phyloP scores from a whole-genome alignment of 92 coral and sea anemone genomes.

The Bergia puertoricense region DNA sequence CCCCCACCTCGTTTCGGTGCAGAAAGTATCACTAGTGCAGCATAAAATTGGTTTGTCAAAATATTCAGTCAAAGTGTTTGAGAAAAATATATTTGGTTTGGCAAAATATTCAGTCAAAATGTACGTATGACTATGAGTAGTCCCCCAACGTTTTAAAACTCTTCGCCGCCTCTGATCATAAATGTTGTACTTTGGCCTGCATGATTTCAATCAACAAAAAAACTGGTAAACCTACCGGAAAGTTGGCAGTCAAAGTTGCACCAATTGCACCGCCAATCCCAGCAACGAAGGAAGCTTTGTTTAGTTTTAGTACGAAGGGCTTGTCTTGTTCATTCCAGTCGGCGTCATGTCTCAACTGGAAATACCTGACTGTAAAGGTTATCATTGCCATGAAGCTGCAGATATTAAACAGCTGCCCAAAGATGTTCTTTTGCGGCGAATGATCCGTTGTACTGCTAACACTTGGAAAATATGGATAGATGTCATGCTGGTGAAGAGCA shows the following conservation, averaged over 20 bases:
- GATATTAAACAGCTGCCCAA: conserved; percentile 77
- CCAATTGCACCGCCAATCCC: conserved; percentile 78
- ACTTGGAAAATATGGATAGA: conserved; percentile 79
- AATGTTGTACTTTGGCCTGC: too few species aligned
- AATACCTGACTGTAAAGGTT: conserved; percentile 69
- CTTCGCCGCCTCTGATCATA: too few species aligned
- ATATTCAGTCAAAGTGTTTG: too few species aligned
- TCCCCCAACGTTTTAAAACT: too few species aligned
- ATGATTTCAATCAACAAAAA: neutral
- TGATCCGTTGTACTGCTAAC: conserved; percentile 70
- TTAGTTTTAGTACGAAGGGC: conserved; percentile 61
- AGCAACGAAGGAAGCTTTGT: conserved; percentile 62
- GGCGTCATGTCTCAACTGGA: conserved; percentile 87
- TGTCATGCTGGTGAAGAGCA: conserved; percentile 53
- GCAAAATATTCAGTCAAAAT: too few species aligned
- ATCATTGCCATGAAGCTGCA: conserved; percentile 64
- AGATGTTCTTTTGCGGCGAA: conserved; percentile 83
- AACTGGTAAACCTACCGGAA: conserved; percentile 70
- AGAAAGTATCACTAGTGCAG: too few species aligned
- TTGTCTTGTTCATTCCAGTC: conserved; percentile 85
- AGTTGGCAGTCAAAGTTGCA: conserved; percentile 82
- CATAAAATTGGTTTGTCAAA: too few species aligned
- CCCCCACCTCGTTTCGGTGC: too few species aligned
- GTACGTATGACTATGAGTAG: too few species aligned
- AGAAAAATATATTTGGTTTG: too few species aligned